Evolutionary conservation across 2,113 vertebrate species (phyloP).

Genomic region (Zosterops hypoxanthus): DNA sequence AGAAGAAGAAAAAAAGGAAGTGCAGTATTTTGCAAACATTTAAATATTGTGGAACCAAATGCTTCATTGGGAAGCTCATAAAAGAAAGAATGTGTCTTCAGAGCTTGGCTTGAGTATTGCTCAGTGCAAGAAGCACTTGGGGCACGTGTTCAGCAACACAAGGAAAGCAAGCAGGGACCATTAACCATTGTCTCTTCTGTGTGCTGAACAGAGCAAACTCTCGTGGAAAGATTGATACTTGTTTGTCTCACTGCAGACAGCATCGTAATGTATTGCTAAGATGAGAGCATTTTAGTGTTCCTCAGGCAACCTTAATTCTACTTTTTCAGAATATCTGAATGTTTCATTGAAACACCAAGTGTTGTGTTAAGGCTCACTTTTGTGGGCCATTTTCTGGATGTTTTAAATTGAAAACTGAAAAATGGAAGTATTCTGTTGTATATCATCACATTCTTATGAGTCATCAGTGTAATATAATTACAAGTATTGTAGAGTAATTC

Average conservation of each 20-base stretch:
- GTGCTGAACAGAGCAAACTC: background rate
- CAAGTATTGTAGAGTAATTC: background rate
- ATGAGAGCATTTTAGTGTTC: slow-evolving; percentile 5
- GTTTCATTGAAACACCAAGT: background rate
- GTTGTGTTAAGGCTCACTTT: slow-evolving; percentile 6
- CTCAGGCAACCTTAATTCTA: slow-evolving; percentile 18
- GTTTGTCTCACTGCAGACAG: background rate
- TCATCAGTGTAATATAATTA: slow-evolving; percentile 47
- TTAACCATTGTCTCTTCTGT: background rate
- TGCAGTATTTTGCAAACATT: background rate
- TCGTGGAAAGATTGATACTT: background rate
- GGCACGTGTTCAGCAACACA: background rate
- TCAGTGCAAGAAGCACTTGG: background rate
- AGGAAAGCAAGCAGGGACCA: background rate
- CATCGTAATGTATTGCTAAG: background rate
- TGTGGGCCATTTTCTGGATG: background rate
- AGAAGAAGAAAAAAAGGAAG: background rate
- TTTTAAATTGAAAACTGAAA: slow-evolving; percentile 53
- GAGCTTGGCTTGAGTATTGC: background rate
- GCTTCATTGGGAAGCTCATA: background rate
- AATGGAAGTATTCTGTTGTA: background rate
- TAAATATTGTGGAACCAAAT: background rate
- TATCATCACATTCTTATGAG: slow-evolving; percentile 22
- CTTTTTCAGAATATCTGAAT: slow-evolving; percentile 1
- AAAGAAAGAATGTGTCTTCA: background rate